phyloP scores from a whole-genome alignment of 2,888 invertebrate species.

The Ectemnius continuus region DNA sequence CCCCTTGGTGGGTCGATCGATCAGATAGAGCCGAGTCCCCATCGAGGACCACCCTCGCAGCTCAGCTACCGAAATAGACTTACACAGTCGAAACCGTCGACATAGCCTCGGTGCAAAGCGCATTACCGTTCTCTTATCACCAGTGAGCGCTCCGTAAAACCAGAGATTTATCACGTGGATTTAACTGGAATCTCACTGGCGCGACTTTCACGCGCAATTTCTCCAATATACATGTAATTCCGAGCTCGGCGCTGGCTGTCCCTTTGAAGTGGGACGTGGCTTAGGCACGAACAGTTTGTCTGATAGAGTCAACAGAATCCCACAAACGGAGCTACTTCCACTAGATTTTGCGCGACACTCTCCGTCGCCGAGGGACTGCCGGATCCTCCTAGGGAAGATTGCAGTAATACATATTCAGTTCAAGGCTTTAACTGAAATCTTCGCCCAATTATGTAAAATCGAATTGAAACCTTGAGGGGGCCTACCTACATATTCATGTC shows the following conservation, averaged over 20 bases:
- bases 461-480: no score
- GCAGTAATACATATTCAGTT: no score
- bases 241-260: background rate
- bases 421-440: no score
- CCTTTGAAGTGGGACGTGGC: background rate
- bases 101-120: conserved; percentile 1
- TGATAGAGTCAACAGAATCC: background rate
- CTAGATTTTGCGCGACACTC: background rate
- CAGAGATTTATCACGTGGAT: background rate
- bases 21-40: conserved; percentile 15
- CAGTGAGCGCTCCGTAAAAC: background rate
- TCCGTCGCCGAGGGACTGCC: no score
- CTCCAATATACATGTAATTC: background rate
- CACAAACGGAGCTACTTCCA: background rate
- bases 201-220: background rate
- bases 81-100: conserved; percentile 21
- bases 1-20: conserved; percentile 42
- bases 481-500: no score
- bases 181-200: background rate
- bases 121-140: background rate
- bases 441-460: no score
- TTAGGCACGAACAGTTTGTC: background rate
- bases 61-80: conserved; percentile 34
- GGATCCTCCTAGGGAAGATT: no score
- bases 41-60: conserved; percentile 18